Evolutionary conservation across 1,140 invertebrate genomes (phyloP), one percentile per base, ranked within the genome.

Genomic region (Dendroctonus ponderosae): DNA sequence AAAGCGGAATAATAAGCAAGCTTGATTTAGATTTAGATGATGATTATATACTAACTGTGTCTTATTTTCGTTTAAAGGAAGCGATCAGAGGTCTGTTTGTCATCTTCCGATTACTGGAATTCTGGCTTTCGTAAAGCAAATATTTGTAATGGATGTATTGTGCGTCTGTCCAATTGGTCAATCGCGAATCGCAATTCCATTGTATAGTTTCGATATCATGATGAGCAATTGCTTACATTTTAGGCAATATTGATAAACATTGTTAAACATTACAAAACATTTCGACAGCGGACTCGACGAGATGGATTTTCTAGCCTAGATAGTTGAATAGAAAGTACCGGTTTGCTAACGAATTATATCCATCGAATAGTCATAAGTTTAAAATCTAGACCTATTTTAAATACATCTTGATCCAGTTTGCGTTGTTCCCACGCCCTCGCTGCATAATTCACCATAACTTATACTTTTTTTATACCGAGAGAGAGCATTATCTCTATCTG

Each of bases 301-400:
- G 64, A 71, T 69, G 70, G 48, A 66, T 72, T 75, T 75, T 75
- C 66, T 75, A 75, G 73, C 72, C 74, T 71, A 75, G 67, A 75
- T 75, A 74, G 69, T 75, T 74, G 41, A 67, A 68, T 75, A 75
- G 74, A 75, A 75, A 75, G 74, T 74, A 68, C 61, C 62, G 51
- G 58, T 60, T 7, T 26, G 63, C 66, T 39, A 56, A 57, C 69
- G 62, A 71, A 69, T 71, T 71, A 68, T 58, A 40, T 50, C 63
- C 59, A 68, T 71, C 60, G 63, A 58, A 68, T 38, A 52, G 48
- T 52, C 57, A 48, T 63, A 67, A 67, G 48, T 68, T 58, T 65
- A 26, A 62, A 68, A 71, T 68, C 66, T 71, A 68, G 59, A 51
- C 65, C 65, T 66, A 70, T 67, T 57, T 65, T 66, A 66, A 59